phyloP scores from a whole-genome alignment of 2,888 invertebrate species.

The Hetaerina titia region DNA sequence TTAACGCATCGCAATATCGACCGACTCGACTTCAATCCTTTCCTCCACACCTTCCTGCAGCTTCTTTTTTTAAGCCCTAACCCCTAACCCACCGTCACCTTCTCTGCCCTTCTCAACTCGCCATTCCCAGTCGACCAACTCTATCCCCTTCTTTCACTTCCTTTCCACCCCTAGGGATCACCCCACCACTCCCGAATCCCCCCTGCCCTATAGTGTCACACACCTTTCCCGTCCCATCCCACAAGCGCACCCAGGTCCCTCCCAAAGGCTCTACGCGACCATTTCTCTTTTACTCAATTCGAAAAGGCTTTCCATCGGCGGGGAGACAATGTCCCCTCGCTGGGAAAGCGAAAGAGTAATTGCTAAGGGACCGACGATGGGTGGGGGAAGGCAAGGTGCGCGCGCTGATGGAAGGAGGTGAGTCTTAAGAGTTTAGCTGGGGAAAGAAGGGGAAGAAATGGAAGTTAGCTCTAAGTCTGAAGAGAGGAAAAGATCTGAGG shows the following conservation, averaged over 20 bases:
- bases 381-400: neutral
- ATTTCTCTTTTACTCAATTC: slow-evolving; percentile 57
- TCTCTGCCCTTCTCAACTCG: neutral
- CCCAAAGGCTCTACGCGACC: slow-evolving; percentile 49
- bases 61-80: neutral
- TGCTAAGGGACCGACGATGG: slow-evolving; percentile 6
- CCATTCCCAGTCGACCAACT: neutral
- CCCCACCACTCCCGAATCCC: neutral
- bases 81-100: neutral
- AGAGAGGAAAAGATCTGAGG: no score
- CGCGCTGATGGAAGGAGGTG: neutral
- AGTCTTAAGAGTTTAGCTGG: neutral
- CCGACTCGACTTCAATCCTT: neutral
- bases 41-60: neutral
- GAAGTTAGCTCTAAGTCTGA: no score
- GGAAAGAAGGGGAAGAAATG: neutral
- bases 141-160: neutral
- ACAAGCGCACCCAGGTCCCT: no score
- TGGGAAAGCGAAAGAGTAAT: slow-evolving; percentile 66
- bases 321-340: slow-evolving; percentile 58
- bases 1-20: neutral
- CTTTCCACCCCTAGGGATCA: neutral
- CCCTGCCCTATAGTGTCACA: neutral
- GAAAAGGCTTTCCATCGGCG: slow-evolving; percentile 64
- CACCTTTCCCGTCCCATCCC: neutral